These are phyloP conservation scores for Lagodon rhomboides DNA, from an alignment of 2,797 vertebrate genomes.

Conservation along the genomic window DNA sequence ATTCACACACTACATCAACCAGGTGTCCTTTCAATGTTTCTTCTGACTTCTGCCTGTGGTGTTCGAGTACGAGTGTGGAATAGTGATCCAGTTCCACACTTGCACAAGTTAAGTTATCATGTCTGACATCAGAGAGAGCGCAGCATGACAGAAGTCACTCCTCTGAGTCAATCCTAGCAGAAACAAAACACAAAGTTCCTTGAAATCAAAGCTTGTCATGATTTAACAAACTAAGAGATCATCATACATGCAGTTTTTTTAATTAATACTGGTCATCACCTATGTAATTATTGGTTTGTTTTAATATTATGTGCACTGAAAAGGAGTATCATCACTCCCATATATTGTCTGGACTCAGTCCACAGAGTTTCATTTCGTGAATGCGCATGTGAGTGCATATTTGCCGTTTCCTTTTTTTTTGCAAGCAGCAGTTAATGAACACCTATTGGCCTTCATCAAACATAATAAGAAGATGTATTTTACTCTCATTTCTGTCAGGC, in stretches of 20 bases:
- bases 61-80: neutral
- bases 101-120: conserved; percentile 7
- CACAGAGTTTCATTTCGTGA: no score
- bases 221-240: neutral
- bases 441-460: no score
- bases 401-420: no score
- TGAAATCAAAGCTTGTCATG: conserved; percentile 10
- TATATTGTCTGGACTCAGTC: no score
- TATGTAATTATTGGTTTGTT: no score
- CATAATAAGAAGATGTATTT: no score
- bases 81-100: conserved; percentile 13
- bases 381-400: no score
- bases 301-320: no score
- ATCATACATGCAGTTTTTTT: neutral
- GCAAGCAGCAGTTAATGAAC: no score
- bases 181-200: conserved; percentile 24
- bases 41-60: conserved; percentile 2
- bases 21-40: conserved; percentile 6
- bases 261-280: neutral
- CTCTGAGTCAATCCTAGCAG: conserved; percentile 6
- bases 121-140: conserved; percentile 30
- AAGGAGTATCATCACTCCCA: no score
- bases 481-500: no score
- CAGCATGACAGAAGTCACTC: conserved; percentile 23
- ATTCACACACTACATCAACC: neutral